Percentiles rank a stretch among this genome's conserved stretches.
Conservation (phyloP, 35 echinoderm and acorn worm genomes). For the Antedon bifida region DNA sequence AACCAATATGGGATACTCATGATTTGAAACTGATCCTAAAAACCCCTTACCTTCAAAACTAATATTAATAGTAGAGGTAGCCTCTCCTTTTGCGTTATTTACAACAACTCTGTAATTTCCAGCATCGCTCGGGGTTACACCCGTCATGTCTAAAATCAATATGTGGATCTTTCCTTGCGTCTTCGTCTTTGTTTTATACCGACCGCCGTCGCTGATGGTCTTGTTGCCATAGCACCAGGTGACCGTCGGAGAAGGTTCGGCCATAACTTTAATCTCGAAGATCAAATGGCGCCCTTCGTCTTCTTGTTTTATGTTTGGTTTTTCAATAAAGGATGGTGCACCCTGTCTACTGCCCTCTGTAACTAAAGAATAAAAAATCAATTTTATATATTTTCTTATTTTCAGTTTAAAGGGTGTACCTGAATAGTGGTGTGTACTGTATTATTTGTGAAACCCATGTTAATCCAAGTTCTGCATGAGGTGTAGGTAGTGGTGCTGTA, state of each 20-base stretch:
- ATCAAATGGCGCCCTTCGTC: conserved; percentile 59
- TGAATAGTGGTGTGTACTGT: too few relatives aligned
- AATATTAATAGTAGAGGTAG: conserved; percentile 65
- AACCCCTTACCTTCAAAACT: conserved; percentile 67
- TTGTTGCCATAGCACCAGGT: conserved; percentile 62
- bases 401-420: not conserved
- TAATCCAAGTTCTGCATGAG: too few relatives aligned
- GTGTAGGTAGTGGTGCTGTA: too few relatives aligned
- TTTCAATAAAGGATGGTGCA: conserved; percentile 89
- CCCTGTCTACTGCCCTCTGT: conserved; percentile 76
- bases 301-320: conserved; percentile 91
- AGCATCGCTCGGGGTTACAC: conserved; percentile 37
- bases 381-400: not conserved
- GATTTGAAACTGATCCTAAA: too few relatives aligned
- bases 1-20: too few relatives aligned
- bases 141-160: conserved; percentile 48
- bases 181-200: conserved; percentile 32
- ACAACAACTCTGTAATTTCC: conserved; percentile 71
- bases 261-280: conserved; percentile 78
- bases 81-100: conserved; percentile 86
- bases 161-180: conserved; percentile 67
- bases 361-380: conserved; percentile 36
- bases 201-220: conserved; percentile 37
- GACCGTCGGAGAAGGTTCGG: conserved; percentile 63
- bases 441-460: too few relatives aligned